Conservation (phyloP, 2,888 invertebrate species). For the Anodontia alba region DNA sequence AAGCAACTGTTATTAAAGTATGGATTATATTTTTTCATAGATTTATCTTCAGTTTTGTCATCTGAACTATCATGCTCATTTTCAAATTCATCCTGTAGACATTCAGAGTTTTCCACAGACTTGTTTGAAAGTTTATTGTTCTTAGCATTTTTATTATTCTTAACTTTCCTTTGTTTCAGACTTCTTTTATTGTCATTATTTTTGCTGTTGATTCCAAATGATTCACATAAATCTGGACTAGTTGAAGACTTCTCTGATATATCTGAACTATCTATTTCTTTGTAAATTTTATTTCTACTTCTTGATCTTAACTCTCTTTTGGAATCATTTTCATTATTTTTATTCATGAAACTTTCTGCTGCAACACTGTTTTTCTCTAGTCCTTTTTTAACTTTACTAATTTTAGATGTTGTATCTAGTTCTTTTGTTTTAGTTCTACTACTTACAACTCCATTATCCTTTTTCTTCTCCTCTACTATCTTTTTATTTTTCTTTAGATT, state of each 20-base stretch:
- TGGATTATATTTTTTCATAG: no score
- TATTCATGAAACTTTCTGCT: neutral
- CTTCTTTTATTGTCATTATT: neutral
- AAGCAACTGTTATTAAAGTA: no score
- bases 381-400: neutral
- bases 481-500: neutral
- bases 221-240: no score
- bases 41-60: neutral
- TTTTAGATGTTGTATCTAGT: neutral
- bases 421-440: neutral
- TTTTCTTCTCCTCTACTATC: neutral
- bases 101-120: neutral
- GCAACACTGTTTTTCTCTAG: neutral
- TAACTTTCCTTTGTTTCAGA: neutral
- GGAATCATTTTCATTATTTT: neutral
- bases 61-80: neutral
- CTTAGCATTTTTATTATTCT: no score
- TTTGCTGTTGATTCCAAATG: neutral
- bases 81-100: neutral
- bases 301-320: constrained; percentile 19
- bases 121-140: no score
- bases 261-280: constrained; percentile 16
- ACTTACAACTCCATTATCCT: neutral
- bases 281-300: constrained; percentile 22
- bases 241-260: no score